Conservation (phyloP, 2,113 vertebrate genomes). For the Nansenia antarctica region DNA sequence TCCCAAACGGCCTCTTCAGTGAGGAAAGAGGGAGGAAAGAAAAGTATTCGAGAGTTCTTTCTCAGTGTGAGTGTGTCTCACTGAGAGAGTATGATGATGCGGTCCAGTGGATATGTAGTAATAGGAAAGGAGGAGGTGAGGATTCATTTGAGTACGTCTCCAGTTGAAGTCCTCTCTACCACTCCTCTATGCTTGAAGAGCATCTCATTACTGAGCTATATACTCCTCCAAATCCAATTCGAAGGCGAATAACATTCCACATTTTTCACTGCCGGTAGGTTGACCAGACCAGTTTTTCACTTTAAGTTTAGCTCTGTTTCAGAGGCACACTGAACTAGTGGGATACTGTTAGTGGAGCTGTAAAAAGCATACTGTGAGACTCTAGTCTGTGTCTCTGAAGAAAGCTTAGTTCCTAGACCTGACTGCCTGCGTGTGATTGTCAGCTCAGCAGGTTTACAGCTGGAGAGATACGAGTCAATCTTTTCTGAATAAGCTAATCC, state of each 20-base stretch:
- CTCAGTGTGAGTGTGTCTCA: constrained; percentile 4
- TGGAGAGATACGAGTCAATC: constrained; percentile 48
- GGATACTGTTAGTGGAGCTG: too few species aligned
- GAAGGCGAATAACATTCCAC: too few species aligned
- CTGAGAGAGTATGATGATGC: neutral
- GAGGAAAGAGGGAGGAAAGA: constrained; percentile 34
- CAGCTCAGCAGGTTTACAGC: constrained; percentile 57
- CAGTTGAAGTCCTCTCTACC: neutral
- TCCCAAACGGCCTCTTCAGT: constrained; percentile 22
- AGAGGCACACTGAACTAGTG: neutral
- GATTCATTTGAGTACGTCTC: neutral
- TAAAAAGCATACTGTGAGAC: neutral
- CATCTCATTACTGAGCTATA: too few species aligned
- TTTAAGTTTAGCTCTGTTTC: neutral
- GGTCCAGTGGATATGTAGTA: neutral
- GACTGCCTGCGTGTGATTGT: constrained; percentile 43
- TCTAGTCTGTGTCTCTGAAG: constrained; percentile 13
- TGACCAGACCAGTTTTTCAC: too few species aligned
- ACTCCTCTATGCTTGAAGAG: neutral
- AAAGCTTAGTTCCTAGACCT: constrained; percentile 21
- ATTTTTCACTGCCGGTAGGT: too few species aligned
- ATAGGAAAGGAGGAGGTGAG: neutral
- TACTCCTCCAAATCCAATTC: too few species aligned
- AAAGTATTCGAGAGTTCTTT: constrained; percentile 8
- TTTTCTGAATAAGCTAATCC: constrained; percentile 59